A percentile compares a stretch with the other conserved stretches of the same genome.
These are phyloP conservation scores for Acrossocheilus wenchowensis DNA, from an alignment of 2,797 vertebrate species.

Conservation along the genomic window DNA sequence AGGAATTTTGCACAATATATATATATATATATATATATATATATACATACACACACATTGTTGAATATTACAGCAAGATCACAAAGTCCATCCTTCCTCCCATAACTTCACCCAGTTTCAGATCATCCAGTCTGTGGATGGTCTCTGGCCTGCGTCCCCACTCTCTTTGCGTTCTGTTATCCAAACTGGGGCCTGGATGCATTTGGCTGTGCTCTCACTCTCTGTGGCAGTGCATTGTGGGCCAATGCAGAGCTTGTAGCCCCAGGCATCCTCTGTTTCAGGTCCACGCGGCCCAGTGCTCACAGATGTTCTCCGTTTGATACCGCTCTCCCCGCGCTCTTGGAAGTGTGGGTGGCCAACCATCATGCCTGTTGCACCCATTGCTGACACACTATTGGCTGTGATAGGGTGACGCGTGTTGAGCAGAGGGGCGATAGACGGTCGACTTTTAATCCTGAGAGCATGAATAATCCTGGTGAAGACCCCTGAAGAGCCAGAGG, in stretches of 20 bases:
- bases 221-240: constrained; percentile 72
- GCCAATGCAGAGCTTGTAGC: constrained; percentile 79
- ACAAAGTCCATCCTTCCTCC: constrained; percentile 6
- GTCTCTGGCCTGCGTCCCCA: constrained; percentile 67
- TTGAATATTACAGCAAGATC: background rate
- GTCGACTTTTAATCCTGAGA: constrained; percentile 78
- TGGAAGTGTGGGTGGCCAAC: constrained; percentile 81
- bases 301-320: constrained; percentile 87
- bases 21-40: too few species aligned
- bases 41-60: too few species aligned
- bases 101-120: constrained; percentile 6
- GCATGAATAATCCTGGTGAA: constrained; percentile 82
- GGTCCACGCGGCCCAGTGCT: constrained; percentile 82
- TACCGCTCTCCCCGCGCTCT: constrained; percentile 74
- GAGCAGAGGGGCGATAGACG: constrained; percentile 64
- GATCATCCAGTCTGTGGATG: constrained; percentile 14
- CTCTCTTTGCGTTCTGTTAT: constrained; percentile 54
- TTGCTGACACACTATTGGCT: constrained; percentile 72
- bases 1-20: background rate
- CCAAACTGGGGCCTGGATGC: constrained; percentile 52
- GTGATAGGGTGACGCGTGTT: constrained; percentile 68
- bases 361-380: constrained; percentile 76
- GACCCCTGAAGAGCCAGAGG: constrained; percentile 75
- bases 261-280: constrained; percentile 78
- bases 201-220: constrained; percentile 68